Evolutionary conservation across 35 echinoderm and acorn worm genomes (phyloP).

Genomic region (Apostichopus japonicus): DNA sequence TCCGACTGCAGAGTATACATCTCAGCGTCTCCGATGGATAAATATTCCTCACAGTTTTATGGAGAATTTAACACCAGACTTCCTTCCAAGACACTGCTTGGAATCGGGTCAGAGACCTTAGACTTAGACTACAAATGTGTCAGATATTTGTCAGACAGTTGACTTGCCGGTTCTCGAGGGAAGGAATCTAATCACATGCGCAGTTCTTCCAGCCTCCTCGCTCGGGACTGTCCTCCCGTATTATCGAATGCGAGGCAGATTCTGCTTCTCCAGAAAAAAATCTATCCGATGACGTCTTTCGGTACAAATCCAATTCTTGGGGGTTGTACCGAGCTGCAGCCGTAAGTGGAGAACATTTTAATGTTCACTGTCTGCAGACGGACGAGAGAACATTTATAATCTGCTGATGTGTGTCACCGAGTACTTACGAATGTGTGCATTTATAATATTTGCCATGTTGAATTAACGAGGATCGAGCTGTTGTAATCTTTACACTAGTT

Average conservation of each 20-base stretch:
- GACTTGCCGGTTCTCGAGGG: slow-evolving; percentile 9
- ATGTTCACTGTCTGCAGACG: too few species aligned
- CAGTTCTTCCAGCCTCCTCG: not conserved
- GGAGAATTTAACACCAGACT: not conserved
- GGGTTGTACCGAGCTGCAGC: too few species aligned
- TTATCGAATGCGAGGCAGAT: not conserved
- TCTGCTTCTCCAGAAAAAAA: not conserved
- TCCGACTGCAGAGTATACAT: too few species aligned
- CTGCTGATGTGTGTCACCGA: too few species aligned
- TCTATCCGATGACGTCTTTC: not conserved
- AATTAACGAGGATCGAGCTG: too few species aligned
- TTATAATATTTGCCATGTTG: too few species aligned
- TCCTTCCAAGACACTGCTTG: not conserved
- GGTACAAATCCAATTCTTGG: not conserved
- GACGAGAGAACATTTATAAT: too few species aligned
- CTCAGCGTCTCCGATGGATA: too few species aligned
- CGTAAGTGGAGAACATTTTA: too few species aligned
- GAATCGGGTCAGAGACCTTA: slow-evolving; percentile 26
- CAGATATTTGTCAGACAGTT: slow-evolving; percentile 11
- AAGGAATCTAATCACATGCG: slow-evolving; percentile 18
- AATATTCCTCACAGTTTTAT: not conserved
- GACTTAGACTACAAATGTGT: not conserved
- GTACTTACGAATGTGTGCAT: too few species aligned
- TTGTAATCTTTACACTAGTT: too few species aligned
- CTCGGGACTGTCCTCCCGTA: not conserved